Conservation (phyloP, 1,140 invertebrate species). For the Oryctes rhinoceros region DNA sequence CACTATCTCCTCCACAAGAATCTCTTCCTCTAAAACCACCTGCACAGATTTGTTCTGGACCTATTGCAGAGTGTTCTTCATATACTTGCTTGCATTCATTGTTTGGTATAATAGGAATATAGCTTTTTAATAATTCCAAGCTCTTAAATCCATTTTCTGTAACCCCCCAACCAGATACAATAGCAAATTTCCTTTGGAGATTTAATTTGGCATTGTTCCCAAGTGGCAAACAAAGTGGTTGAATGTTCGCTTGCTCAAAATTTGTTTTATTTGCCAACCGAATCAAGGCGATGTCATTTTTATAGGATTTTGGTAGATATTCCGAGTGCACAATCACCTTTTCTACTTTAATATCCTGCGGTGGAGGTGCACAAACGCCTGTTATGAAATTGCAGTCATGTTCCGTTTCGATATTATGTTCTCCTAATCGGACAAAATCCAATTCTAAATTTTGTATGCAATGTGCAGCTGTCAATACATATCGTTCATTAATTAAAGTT, state of each 20-base stretch:
- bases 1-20: conserved; percentile 68
- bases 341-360: conserved; percentile 55
- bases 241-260: conserved; percentile 42
- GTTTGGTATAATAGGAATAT: conserved; percentile 43
- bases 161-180: conserved; percentile 56
- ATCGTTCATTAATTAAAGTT: conserved; percentile 64
- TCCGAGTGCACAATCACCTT: conserved; percentile 58
- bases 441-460: conserved; percentile 51
- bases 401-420: conserved; percentile 56
- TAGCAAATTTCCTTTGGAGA: conserved; percentile 48
- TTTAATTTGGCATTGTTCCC: conserved; percentile 44
- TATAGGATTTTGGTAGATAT: conserved; percentile 59
- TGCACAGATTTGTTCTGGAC: conserved; percentile 62
- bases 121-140: conserved; percentile 44
- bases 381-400: conserved; percentile 51
- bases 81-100: conserved; percentile 43
- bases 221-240: conserved; percentile 51
- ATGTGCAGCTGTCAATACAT: conserved; percentile 66
- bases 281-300: conserved; percentile 64
- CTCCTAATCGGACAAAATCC: conserved; percentile 51
- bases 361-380: conserved; percentile 53
- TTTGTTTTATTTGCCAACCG: conserved; percentile 45
- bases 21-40: conserved; percentile 61
- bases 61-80: conserved; percentile 45
- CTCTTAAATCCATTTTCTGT: conserved; percentile 51